Evolutionary conservation across 2,113 vertebrate genomes (phyloP).

Genomic region (Mastomys coucha): DNA sequence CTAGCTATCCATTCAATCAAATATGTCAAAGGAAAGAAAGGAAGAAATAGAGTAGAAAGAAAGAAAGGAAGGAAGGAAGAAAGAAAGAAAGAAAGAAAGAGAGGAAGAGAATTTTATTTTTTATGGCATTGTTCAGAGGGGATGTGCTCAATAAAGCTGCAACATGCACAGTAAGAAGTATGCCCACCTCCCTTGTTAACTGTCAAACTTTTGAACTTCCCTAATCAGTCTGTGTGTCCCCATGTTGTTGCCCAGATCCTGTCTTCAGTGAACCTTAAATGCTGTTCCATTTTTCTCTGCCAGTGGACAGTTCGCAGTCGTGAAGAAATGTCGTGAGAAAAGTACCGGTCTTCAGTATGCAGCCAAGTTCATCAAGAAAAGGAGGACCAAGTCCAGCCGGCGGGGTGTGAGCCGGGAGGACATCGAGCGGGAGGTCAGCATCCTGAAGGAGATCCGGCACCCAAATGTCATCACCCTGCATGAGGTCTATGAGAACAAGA

Average conservation of each 20-base stretch:
- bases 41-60: not conserved
- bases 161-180: not conserved
- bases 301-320: slow-evolving; percentile 97
- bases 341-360: slow-evolving; percentile 92
- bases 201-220: not conserved
- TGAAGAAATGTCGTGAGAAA: slow-evolving; percentile 95
- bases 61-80: not conserved
- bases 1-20: not conserved
- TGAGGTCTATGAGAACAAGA: slow-evolving; percentile 97
- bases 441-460: slow-evolving; percentile 96
- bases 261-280: not conserved
- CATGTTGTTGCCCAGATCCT: not conserved
- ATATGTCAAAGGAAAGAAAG: not conserved
- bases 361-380: slow-evolving; percentile 98
- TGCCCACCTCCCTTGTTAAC: not conserved
- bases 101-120: too few species aligned
- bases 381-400: slow-evolving; percentile 95
- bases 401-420: slow-evolving; percentile 96
- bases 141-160: not conserved
- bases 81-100: not conserved
- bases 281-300: not conserved
- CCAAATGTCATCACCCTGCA: slow-evolving; percentile 96
- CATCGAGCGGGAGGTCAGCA: slow-evolving; percentile 97
- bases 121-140: not conserved
- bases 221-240: not conserved